Conservation (phyloP, 1,140 invertebrate species). For the Phocides pigmalion region DNA sequence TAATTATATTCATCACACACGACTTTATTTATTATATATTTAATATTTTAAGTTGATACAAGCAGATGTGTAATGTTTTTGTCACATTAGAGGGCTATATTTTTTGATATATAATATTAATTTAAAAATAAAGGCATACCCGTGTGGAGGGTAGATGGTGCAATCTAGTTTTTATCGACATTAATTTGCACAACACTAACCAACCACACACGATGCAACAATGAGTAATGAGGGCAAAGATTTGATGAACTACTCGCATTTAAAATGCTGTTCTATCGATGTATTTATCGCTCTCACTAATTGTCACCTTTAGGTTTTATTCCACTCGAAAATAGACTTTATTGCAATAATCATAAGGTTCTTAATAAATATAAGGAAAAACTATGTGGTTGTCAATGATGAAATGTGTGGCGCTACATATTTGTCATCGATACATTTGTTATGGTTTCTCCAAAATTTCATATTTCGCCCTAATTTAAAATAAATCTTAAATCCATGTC, state of each 20-base stretch:
- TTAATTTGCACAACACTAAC: slow-evolving; percentile 32
- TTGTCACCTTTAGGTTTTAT: slow-evolving; percentile 24
- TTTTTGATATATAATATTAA: no score
- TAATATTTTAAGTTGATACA: no score
- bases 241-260: slow-evolving; percentile 62
- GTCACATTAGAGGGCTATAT: no score
- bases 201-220: slow-evolving; percentile 47
- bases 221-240: slow-evolving; percentile 63
- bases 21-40: no score
- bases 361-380: neutral
- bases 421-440: slow-evolving; percentile 2
- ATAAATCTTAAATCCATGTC: no score
- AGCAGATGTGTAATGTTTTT: no score
- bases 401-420: slow-evolving; percentile 54
- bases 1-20: no score
- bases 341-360: neutral
- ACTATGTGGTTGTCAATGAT: slow-evolving; percentile 54
- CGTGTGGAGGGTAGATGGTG: slow-evolving; percentile 17
- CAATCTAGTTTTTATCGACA: slow-evolving; percentile 34
- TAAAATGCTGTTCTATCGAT: slow-evolving; percentile 58
- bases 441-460: neutral
- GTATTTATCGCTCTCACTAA: slow-evolving; percentile 54
- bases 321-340: slow-evolving; percentile 1
- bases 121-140: no score
- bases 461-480: neutral